phyloP scores from a whole-genome alignment of 2,888 invertebrate species.

The Cantharis rustica region DNA sequence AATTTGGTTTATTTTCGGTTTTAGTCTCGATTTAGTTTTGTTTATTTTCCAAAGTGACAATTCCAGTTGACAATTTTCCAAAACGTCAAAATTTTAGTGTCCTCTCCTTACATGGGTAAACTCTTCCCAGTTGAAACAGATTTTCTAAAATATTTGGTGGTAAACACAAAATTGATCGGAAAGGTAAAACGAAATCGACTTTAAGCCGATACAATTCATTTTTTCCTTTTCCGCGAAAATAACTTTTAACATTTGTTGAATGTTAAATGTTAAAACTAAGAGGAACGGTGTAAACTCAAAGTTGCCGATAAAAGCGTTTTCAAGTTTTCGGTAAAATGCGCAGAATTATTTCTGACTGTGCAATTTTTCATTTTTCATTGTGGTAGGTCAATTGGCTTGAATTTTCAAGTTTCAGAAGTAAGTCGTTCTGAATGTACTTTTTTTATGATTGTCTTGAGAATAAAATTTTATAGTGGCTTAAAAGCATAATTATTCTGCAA shows the following conservation, averaged over 20 bases:
- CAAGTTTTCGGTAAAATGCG: constrained; percentile 4
- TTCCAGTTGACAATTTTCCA: background rate
- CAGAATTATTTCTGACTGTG: constrained; percentile 2
- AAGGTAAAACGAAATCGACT: background rate
- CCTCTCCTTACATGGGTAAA: background rate
- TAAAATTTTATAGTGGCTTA: background rate
- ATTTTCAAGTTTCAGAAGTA: background rate
- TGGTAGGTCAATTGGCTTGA: background rate
- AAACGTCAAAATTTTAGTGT: background rate
- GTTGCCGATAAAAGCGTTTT: constrained; percentile 18
- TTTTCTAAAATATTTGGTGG: background rate
- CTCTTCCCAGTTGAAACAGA: background rate
- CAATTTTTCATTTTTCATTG: background rate
- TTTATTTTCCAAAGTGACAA: background rate
- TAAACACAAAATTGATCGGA: background rate
- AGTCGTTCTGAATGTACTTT: background rate
- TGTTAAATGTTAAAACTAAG: background rate
- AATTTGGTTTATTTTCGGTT: background rate
- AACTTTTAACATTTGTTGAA: background rate
- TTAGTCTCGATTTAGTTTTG: background rate
- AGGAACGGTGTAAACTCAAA: constrained; percentile 11
- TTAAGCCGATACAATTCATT: background rate
- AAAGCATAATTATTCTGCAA: background rate
- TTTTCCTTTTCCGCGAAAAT: background rate
- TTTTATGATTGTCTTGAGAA: background rate